phyloP scores from a whole-genome alignment of 2,113 vertebrate genomes.

The Macquaria australasica region DNA sequence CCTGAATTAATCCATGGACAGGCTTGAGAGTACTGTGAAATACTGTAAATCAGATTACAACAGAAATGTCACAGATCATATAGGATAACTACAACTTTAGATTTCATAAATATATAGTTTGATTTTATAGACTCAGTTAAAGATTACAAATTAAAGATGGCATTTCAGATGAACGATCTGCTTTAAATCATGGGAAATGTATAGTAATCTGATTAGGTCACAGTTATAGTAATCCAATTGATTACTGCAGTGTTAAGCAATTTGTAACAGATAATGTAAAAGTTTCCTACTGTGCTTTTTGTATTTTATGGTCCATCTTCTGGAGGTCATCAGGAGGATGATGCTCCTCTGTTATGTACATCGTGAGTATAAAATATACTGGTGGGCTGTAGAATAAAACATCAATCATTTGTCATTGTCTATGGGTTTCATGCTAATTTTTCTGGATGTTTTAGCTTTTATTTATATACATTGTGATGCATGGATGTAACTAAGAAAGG shows the following conservation, averaged over 20 bases:
- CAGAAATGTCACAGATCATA: neutral
- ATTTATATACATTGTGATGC: constrained; percentile 33
- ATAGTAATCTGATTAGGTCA: neutral
- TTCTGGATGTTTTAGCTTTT: constrained; percentile 27
- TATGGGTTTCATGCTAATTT: constrained; percentile 41
- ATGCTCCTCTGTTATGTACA: neutral
- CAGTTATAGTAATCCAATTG: neutral
- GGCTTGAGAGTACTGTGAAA: constrained; percentile 3
- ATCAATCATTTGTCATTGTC: constrained; percentile 13
- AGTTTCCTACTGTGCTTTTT: neutral
- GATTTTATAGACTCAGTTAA: neutral
- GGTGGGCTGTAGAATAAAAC: constrained; percentile 71
- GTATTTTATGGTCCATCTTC: constrained; percentile 22
- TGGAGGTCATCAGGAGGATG: constrained; percentile 22
- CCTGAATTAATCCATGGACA: neutral
- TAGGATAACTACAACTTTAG: neutral
- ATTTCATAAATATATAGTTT: neutral
- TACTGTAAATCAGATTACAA: neutral
- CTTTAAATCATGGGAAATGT: neutral
- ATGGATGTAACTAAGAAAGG: constrained; percentile 32
- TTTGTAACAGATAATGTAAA: neutral
- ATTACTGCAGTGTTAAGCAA: neutral
- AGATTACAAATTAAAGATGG: neutral
- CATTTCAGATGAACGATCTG: neutral
- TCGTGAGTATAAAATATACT: constrained; percentile 8